Percentiles rank a stretch among this genome's conserved stretches.
Evolutionary conservation across 1,140 invertebrate genomes (phyloP).

Genomic region (Euwallacea fornicatus): DNA sequence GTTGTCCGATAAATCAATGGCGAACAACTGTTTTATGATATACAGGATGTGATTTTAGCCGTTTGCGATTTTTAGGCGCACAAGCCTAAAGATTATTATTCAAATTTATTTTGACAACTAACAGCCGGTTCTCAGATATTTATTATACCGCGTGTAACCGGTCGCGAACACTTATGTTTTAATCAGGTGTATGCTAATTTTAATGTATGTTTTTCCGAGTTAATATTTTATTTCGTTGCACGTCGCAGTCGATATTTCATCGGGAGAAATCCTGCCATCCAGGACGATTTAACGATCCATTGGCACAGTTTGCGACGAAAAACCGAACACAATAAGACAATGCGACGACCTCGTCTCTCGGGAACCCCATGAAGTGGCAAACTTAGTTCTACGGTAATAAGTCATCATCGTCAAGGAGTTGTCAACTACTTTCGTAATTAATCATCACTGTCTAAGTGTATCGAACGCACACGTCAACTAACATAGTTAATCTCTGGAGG

Average conservation of each 20-base stretch:
- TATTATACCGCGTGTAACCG: slow-evolving; percentile 28
- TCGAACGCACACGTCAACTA: slow-evolving; percentile 32
- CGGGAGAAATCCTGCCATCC: background rate
- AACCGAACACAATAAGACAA: too few relatives aligned
- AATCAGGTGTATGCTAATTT: slow-evolving; percentile 37
- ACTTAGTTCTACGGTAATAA: slow-evolving; percentile 30
- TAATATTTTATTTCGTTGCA: slow-evolving; percentile 9
- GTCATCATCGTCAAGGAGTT: slow-evolving; percentile 34
- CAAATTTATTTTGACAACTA: slow-evolving; percentile 35
- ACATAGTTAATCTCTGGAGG: slow-evolving; percentile 32
- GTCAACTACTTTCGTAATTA: slow-evolving; percentile 34
- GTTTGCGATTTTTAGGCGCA: slow-evolving; percentile 24
- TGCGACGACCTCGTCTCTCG: background rate
- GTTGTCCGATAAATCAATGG: slow-evolving; percentile 33
- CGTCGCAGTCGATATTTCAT: background rate
- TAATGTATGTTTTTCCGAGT: slow-evolving; percentile 23
- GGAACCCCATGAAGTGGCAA: slow-evolving; percentile 23
- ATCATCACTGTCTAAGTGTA: slow-evolving; percentile 27
- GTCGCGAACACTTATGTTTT: slow-evolving; percentile 28
- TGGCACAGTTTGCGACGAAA: too few relatives aligned
- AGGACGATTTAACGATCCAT: too few relatives aligned
- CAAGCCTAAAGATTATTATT: slow-evolving; percentile 31
- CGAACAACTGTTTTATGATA: slow-evolving; percentile 36
- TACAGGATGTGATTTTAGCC: slow-evolving; percentile 35
- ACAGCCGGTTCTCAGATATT: slow-evolving; percentile 23